Evolutionary conservation across 2,113 vertebrate genomes (phyloP), one percentile per base, ranked within the genome.

Genomic region (Atherinomorus stipes): DNA sequence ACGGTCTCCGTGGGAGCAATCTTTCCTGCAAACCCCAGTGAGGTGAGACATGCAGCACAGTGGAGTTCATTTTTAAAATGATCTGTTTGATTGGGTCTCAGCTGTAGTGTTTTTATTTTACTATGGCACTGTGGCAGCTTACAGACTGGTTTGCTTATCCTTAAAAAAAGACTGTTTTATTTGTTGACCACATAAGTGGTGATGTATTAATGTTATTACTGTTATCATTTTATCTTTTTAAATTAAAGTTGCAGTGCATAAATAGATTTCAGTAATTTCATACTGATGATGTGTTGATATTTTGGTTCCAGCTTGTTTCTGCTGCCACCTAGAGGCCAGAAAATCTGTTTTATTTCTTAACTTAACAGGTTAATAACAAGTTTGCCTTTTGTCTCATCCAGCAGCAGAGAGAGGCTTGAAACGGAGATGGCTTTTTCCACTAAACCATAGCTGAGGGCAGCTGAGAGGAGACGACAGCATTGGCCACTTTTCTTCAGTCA

Each of bases 361-460:
- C 44, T n/a, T 42, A 22, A 21, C 34, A 58, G 13, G 12, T 28
- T 50, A 10, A 23, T 42, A 11, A 61, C 11, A 49, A 4, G 12
- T 16, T 47, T 54, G 4, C 19, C 11, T 45, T 56, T 11, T 21
- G 34, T 47, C 22, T 13, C 21, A 34, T 26, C 40, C 4, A 38
- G 15, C 71, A 82, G 67, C 76, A 53, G 89, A 94, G 94, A 92
- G 93, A 91, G 93, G 94, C 88, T 91, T 95, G 64, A 73, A 58
- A 74, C 23, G 80, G 79, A 94, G 95, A 95, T 84, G 90, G 89
- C 94, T 81, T 95, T 85, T 96, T 75, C 93, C 94, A 26, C 93
- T 51, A 49, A 94, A 64, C 94, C 93, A 4, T 92, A 94, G 91
- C 92, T 90, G 81, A 95, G 95, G 91, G 94, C 95, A 95, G 91